These are phyloP conservation scores for Bovichtus diacanthus DNA, from an alignment of 2,797 vertebrate species.

Conservation along the genomic window DNA sequence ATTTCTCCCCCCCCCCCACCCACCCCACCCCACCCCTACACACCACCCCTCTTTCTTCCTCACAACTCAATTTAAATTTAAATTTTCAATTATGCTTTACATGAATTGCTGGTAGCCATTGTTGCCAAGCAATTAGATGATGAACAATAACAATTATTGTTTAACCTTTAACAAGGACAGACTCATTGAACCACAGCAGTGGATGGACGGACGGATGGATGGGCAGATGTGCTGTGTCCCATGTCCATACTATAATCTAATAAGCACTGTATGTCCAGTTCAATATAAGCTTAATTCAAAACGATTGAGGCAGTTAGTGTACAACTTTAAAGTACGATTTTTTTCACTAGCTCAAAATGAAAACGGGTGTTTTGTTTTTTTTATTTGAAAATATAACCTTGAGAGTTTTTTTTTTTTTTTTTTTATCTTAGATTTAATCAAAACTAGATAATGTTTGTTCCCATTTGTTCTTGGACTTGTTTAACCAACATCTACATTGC, in stretches of 20 bases:
- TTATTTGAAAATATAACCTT: no score
- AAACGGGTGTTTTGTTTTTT: neutral
- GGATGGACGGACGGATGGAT: neutral
- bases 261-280: neutral
- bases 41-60: no score
- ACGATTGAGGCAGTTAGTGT: neutral
- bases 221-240: neutral
- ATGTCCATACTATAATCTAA: neutral
- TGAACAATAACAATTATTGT: conserved; percentile 23
- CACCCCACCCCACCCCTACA: no score
- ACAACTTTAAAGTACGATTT: neutral
- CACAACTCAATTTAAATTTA: conserved; percentile 28
- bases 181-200: conserved; percentile 6
- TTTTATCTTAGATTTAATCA: no score
- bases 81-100: conserved; percentile 28
- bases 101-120: conserved; percentile 10
- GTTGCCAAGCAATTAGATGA: conserved; percentile 44
- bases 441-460: neutral
- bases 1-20: neutral
- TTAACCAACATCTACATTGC: neutral
- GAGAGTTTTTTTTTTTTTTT: no score
- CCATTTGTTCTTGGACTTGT: neutral
- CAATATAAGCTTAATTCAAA: conserved; percentile 1
- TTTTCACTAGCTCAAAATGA: neutral
- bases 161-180: conserved; percentile 31